Conservation (phyloP, 2,797 vertebrate species). For the Selene dorsalis region DNA sequence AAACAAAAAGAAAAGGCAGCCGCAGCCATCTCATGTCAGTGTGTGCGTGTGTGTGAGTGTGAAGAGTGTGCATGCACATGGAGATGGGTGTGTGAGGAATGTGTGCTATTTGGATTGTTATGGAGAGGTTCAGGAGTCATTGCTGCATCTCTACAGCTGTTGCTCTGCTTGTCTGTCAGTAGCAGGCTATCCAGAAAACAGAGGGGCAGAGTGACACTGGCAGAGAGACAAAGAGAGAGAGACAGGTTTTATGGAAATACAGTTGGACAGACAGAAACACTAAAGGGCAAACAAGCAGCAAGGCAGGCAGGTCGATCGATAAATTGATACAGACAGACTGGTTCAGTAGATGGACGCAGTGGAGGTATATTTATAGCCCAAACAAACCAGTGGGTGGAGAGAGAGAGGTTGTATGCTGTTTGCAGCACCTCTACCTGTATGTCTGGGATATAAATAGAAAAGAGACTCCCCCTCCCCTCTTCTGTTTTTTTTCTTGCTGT, state of each 20-base stretch:
- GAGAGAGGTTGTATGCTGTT: constrained; percentile 47
- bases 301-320: constrained; percentile 60
- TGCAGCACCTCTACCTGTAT: constrained; percentile 67
- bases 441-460: constrained; percentile 70
- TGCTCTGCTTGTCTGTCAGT: constrained; percentile 39
- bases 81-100: constrained; percentile 35
- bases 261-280: constrained; percentile 49
- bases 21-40: no score
- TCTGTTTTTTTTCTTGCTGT: constrained; percentile 22
- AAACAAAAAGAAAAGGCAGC: not conserved
- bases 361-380: constrained; percentile 76
- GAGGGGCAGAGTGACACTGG: constrained; percentile 23
- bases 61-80: constrained; percentile 11
- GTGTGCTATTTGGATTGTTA: constrained; percentile 38
- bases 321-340: constrained; percentile 70
- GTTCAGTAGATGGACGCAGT: constrained; percentile 65
- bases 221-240: constrained; percentile 3
- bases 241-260: constrained; percentile 36
- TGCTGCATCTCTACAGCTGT: constrained; percentile 56
- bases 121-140: constrained; percentile 33
- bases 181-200: constrained; percentile 30
- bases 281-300: constrained; percentile 49
- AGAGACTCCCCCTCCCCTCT: constrained; percentile 5
- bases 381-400: constrained; percentile 51
- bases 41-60: constrained; percentile 1